A percentile compares a stretch with the other conserved stretches of the same genome.
phyloP scores from a whole-genome alignment of 2,888 invertebrate genomes.

The Plebejus anna region DNA sequence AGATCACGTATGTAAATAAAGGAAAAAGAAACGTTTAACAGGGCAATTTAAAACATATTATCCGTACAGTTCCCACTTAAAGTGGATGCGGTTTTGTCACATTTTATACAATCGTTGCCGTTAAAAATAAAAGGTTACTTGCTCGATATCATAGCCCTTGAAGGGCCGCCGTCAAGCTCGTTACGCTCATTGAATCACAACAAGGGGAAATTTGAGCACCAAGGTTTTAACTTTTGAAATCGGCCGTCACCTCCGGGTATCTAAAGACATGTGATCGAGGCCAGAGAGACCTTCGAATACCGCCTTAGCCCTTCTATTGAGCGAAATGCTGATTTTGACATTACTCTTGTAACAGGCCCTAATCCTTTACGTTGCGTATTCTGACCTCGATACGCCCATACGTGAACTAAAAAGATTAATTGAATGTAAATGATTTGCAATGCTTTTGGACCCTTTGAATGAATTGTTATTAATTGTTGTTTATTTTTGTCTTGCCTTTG shows the following conservation, averaged over 20 bases:
- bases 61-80: conserved; percentile 19
- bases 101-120: conserved; percentile 29
- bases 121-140: conserved; percentile 38
- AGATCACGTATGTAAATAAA: conserved; percentile 8
- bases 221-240: conserved; percentile 76
- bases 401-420: conserved; percentile 8
- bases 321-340: conserved; percentile 64
- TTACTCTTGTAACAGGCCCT: conserved; percentile 67
- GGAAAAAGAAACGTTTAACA: conserved; percentile 21
- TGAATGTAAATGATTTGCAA: conserved; percentile 16
- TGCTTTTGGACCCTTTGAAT: background rate
- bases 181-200: conserved; percentile 75
- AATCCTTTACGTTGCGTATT: conserved; percentile 42
- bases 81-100: conserved; percentile 21
- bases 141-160: conserved; percentile 57
- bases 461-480: background rate
- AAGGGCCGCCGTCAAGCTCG: conserved; percentile 63
- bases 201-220: conserved; percentile 76
- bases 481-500: background rate
- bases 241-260: conserved; percentile 59
- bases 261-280: conserved; percentile 64
- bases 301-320: conserved; percentile 73
- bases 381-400: conserved; percentile 16
- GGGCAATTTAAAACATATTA: conserved; percentile 24
- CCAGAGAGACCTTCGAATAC: conserved; percentile 66